Evolutionary conservation across 1,140 invertebrate genomes (phyloP), one percentile per base, ranked within the genome.

Genomic region (Cryptotermes secundus): DNA sequence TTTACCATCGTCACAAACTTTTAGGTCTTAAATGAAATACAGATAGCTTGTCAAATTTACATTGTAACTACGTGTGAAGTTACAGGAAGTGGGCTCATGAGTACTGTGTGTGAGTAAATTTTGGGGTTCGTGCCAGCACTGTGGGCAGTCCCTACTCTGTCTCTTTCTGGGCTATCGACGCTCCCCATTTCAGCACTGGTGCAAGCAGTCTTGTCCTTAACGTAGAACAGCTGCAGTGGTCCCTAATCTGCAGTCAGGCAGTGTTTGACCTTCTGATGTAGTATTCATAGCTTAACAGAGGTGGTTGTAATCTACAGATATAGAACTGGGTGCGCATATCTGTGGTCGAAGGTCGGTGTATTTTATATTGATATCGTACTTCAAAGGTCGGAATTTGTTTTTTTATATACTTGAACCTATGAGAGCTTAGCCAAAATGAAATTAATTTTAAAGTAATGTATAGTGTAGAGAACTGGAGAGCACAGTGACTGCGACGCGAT

Each of bases 261-360:
- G n/a, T 2, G 26, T 72, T 72, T 72, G 26, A 72, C 9, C 59
- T 26, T 72, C n/a, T 49, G 26, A 16, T 72, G 26, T n/a, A 4
- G n/a, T n/a, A 31, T 31, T 72, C 59, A n/a, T 7, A 49, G 45
- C 14, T 12, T 49, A n/a, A n/a, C n/a, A n/a, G n/a, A n/a, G 45
- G 1, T 49, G 45, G 3, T 49, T 9, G 6, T 59, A 59, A 7
- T 59, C n/a, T n/a, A n/a, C 4, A n/a, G 59, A 72, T 72, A 72
- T 10, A 31, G 26, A 16, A 72, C 10, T 72, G 14, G 26, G n/a
- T n/a, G 26, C 3, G 59, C 14, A 6, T 72, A 31, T n/a, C 31
- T 72, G 59, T 31, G 59, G 59, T 72, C 59, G 59, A 72, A 72
- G 59, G 59, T 72, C 59, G 16, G 59, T n/a, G 59, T 72, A 31